Percentiles rank a stretch among this genome's conserved stretches.
phyloP scores from a whole-genome alignment of 2,888 invertebrate genomes.

The Anagyrus pseudococci region DNA sequence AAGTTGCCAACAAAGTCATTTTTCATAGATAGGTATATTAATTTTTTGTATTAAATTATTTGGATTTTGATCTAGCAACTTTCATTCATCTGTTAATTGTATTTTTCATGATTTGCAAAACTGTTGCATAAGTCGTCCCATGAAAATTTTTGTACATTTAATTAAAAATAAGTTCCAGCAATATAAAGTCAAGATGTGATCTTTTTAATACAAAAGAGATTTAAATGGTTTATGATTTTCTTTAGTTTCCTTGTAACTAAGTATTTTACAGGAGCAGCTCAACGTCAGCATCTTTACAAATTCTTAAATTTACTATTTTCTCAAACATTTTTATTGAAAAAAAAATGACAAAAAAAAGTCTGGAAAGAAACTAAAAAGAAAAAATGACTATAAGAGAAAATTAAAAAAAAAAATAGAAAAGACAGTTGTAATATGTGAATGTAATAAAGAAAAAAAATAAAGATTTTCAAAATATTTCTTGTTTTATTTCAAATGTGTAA shows the following conservation, averaged over 20 bases:
- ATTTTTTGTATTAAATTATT: no score
- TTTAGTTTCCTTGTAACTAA: slow-evolving; percentile 50
- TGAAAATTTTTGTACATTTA: no score
- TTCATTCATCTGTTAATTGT: no score
- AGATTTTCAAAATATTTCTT: slow-evolving; percentile 17
- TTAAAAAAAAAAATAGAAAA: slow-evolving; percentile 17
- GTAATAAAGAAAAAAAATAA: slow-evolving; percentile 29
- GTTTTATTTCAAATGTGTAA: slow-evolving; percentile 3
- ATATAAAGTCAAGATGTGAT: neutral
- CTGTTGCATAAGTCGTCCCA: no score
- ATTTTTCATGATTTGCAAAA: no score
- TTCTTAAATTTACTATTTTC: slow-evolving; percentile 12
- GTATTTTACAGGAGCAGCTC: slow-evolving; percentile 61
- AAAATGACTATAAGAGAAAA: slow-evolving; percentile 14
- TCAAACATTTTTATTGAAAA: no score
- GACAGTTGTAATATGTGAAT: slow-evolving; percentile 30
- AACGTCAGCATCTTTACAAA: slow-evolving; percentile 44
- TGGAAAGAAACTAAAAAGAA: slow-evolving; percentile 11
- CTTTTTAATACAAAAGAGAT: neutral
- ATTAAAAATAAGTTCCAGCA: no score
- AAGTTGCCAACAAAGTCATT: no score
- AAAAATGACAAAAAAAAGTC: no score
- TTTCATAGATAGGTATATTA: no score
- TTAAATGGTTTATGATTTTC: no score
- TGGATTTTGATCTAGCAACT: no score